Base-by-base conservation (phyloP, 2,888 invertebrate genomes). In the Spilosoma lubricipeda region DNA sequence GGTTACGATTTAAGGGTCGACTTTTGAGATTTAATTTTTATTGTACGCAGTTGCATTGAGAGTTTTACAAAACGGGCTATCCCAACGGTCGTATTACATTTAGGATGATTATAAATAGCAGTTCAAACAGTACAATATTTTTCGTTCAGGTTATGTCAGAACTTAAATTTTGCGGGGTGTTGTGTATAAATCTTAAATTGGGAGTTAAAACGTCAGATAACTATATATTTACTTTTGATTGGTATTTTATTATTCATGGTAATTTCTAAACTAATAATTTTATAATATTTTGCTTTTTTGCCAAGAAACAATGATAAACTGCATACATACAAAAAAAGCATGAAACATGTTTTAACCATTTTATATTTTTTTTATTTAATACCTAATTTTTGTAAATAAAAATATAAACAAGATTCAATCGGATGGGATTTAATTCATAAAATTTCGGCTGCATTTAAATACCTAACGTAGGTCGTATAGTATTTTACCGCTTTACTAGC, bases 1-100 rank as follows among this genome's bases (percentile, higher is more conserved):
- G 90, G 90, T 92, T 90, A 89, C 85, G 82, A 36, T 87, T 87
- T 87, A 82, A 86, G 88, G 89, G 89, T 89, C 83, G 85, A 83
- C 84, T 87, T 87, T 87, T 80, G 76, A 79, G 82, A 84, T 85
- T 77, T 72, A 77, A 86, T 85, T 88, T 80, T 82, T 82, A 82
- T 67, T 71, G 33, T 71, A 45, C 45, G 64, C 30, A 75, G 73
- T 65, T 76, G 73, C 67, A 70, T 75, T 71, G 66, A 72, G 2
- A 42, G 23, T 18, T 33, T 33, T 72, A 56, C 39, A 9, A 59
- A 72, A 42, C 42, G 23, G 15, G 20, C 23, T 72, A 36, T 52
- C 27, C 33, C n/a, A 65, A 71, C 52, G 66, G 71, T 64, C 45
- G 3, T 70, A 63, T 33, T 42, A 30, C 42, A 42, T 63, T 63